Base-by-base conservation (phyloP, 2,113 vertebrate species). In the Rallus limicola region DNA sequence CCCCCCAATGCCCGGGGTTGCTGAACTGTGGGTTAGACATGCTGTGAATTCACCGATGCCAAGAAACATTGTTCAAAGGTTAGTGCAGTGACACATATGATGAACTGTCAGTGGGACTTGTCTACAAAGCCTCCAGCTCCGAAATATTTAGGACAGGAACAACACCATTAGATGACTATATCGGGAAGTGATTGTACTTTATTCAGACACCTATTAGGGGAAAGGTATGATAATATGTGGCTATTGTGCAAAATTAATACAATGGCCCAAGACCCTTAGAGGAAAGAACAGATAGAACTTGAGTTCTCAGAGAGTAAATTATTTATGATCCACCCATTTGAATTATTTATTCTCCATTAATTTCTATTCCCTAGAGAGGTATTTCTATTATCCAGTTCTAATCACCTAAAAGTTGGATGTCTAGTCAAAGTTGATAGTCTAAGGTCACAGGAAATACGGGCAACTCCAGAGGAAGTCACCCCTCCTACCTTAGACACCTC, bases 271-370 rank as follows among this genome's bases (percentile, higher is more conserved):
- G 84, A 82, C 25, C 25, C 23, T 63, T 31, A 18, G 29, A 75
- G 33, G 34, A 63, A 95, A 95, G 23, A 46, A 4, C 19, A 80
- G 40, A 58, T 5, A 74, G 60, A 78, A 38, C 20, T 38, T 75
- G 31, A 81, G 7, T 83, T 88, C 75, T 82, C 46, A 60, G 42
- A 53, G 13, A 4, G n/a, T 33, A 74, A 88, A 90, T 81, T 3
- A 82, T 76, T 82, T 80, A 74, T 70, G 19, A 78, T 52, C 13
- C 31, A 42, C 12, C 48, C 7, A 34, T 59, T 46, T 93, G 64
- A 94, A 83, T 83, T 70, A 90, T 93, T 94, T 83, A 87, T 74
- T 24, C 3, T 82, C 56, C 76, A 33, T 91, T 88, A 70, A 75
- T 81, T 59, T 81, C 50, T 71, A 24, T 91, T 52, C 12, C 44